Base-by-base conservation (phyloP, 1,140 invertebrate genomes). In the Caenorhabditis tropicalis region DNA sequence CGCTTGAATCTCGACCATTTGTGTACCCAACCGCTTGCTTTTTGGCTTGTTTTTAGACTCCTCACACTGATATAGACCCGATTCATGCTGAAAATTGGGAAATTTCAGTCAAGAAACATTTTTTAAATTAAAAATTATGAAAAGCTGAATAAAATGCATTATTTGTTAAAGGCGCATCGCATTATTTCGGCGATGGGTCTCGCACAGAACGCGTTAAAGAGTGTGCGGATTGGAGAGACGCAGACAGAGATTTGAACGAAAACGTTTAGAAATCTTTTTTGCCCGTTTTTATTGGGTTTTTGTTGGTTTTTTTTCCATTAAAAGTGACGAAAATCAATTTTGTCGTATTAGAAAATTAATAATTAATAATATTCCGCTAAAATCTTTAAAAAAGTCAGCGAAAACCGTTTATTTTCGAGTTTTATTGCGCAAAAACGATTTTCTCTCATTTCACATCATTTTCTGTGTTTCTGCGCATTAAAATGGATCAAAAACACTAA, bases 1-100 rank as follows among this genome's bases (percentile, higher is more conserved):
- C 90, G 83, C 51, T 88, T 84, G 74, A 90, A 89, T 31, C 56
- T 29, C 16, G 43, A 60, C 88, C 89, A 90, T 60, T 87, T 85
- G 36, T 91, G 87, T 31, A 90, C 79, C 82, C 31, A 65, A 9
- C 70, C 48, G 51, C 33, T 81, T 27, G 46, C 39, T 33, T 58
- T 80, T 65, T n/a, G 10, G 27, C 65, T 43, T 2, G 65, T 74
- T 74, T 43, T 74, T 0, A 74, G 5, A 29, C 36, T 43, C n/a
- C 65, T 39, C 3, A 24, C 15, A 12, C 36, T 43, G 19, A 39
- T 43, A 36, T 74, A n/a, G 5, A 74, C 36, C n/a, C 36, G 36
- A 24, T 74, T 74, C 65, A 74, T 74, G 4, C 21, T 74, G 36
- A 43, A 74, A 74, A 24, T 74, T 10, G 7, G n/a, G n/a, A 7